These are phyloP conservation scores for Nudaria mundana DNA, from an alignment of 2,888 invertebrate genomes.

Conservation along the genomic window DNA sequence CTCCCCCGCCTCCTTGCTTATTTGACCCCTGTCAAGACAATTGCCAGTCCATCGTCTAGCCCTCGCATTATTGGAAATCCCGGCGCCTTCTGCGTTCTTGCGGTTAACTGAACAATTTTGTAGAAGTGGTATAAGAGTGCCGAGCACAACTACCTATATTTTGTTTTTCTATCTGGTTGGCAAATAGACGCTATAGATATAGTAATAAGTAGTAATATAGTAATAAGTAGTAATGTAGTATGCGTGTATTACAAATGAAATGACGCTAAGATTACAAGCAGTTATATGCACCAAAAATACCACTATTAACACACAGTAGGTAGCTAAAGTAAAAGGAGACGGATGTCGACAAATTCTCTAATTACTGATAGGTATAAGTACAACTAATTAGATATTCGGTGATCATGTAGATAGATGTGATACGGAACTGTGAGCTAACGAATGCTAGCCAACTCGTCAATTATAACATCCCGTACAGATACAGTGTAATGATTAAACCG, in stretches of 20 bases:
- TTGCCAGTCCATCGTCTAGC: conserved; percentile 57
- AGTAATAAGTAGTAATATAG: no score
- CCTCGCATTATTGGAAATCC: conserved; percentile 62
- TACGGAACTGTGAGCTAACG: conserved; percentile 13
- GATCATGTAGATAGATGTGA: conserved; percentile 5
- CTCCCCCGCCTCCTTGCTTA: conserved; percentile 46
- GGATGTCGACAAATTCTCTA: conserved; percentile 42
- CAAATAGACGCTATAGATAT: no score
- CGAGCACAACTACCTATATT: conserved; percentile 24
- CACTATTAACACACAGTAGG: no score
- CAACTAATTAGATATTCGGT: neutral
- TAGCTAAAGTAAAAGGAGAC: no score
- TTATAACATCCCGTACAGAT: conserved; percentile 40
- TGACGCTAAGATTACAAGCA: no score
- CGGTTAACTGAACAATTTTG: conserved; percentile 59
- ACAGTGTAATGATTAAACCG: conserved; percentile 55
- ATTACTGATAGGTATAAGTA: conserved; percentile 36
- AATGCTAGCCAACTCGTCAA: conserved; percentile 25
- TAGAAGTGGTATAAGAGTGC: conserved; percentile 38
- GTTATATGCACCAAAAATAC: conserved; percentile 9
- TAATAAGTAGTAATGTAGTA: no score
- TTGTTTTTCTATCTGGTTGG: no score
- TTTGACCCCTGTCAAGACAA: conserved; percentile 68
- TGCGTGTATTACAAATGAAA: no score
- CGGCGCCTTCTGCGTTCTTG: conserved; percentile 45